Conservation (phyloP, 2,888 invertebrate genomes). For the Agonopterix arenella region DNA sequence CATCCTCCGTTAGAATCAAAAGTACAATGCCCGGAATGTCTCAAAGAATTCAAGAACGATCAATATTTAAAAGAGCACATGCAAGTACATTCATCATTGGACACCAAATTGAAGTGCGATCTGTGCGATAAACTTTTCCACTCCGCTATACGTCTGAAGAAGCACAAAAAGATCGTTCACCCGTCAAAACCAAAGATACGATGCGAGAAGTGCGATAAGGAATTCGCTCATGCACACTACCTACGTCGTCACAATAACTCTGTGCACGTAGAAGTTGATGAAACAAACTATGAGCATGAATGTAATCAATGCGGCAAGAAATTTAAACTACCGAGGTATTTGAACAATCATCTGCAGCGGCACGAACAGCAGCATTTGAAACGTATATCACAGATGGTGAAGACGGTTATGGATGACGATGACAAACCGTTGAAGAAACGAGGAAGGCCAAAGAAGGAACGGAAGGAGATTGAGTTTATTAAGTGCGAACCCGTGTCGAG, state of each 20-base stretch:
- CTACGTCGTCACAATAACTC: slow-evolving; percentile 54
- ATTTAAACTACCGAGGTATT: slow-evolving; percentile 59
- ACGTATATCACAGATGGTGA: slow-evolving; percentile 61
- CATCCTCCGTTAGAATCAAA: slow-evolving; percentile 67
- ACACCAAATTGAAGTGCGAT: slow-evolving; percentile 63
- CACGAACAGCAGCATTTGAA: slow-evolving; percentile 67
- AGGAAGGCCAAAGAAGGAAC: slow-evolving; percentile 31
- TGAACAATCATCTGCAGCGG: slow-evolving; percentile 60
- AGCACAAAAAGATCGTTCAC: slow-evolving; percentile 66
- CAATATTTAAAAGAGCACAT: slow-evolving; percentile 67
- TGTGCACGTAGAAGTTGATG: slow-evolving; percentile 57
- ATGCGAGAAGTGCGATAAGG: slow-evolving; percentile 63
- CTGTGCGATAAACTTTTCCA: slow-evolving; percentile 63
- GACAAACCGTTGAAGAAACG: slow-evolving; percentile 27
- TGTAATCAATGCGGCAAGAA: slow-evolving; percentile 65
- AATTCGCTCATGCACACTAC: slow-evolving; percentile 64
- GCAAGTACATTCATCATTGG: slow-evolving; percentile 60
- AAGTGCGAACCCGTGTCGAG: slow-evolving; percentile 65
- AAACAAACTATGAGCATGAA: slow-evolving; percentile 52
- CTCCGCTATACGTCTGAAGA: slow-evolving; percentile 58
- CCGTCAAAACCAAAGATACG: slow-evolving; percentile 57
- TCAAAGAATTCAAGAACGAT: slow-evolving; percentile 68
- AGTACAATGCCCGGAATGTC: slow-evolving; percentile 59
- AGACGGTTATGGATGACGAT: slow-evolving; percentile 56
- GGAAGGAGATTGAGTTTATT: slow-evolving; percentile 62